Evolutionary conservation across 1,140 invertebrate species (phyloP).

Genomic region (Halyomorpha halys): DNA sequence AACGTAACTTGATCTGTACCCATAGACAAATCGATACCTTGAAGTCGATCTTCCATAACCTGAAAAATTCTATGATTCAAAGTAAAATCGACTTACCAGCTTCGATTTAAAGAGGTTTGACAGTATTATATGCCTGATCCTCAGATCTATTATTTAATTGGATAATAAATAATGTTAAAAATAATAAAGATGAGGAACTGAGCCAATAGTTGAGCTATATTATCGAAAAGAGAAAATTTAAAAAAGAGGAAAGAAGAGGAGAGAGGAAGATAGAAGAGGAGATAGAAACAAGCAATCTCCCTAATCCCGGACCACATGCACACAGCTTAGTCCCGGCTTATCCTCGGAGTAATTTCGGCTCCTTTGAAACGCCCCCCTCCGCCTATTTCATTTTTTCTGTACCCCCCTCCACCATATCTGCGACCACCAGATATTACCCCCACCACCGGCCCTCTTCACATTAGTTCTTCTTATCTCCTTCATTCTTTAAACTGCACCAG

Average conservation of each 20-base stretch:
- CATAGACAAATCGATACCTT: no score
- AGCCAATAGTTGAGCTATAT: neutral
- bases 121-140: no score
- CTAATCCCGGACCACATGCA: conserved; percentile 4
- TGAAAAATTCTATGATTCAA: no score
- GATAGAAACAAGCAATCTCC: conserved; percentile 10
- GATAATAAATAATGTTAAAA: no score
- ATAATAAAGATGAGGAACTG: no score
- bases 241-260: neutral
- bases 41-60: no score
- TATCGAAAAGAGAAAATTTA: neutral
- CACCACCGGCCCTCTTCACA: neutral
- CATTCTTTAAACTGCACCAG: neutral
- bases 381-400: neutral
- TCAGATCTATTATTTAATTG: no score
- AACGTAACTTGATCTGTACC: no score
- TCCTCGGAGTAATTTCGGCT: neutral
- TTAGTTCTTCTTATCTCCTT: conserved; percentile 6
- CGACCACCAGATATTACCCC: conserved; percentile 8
- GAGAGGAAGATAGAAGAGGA: neutral
- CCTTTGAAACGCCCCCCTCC: conserved; percentile 1
- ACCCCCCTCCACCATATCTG: conserved; percentile 2
- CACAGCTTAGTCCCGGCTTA: conserved; percentile 5
- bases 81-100: no score
- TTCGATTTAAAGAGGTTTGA: no score